These are phyloP conservation scores for Sympetrum striolatum DNA, from an alignment of 2,888 invertebrate genomes.

Conservation along the genomic window DNA sequence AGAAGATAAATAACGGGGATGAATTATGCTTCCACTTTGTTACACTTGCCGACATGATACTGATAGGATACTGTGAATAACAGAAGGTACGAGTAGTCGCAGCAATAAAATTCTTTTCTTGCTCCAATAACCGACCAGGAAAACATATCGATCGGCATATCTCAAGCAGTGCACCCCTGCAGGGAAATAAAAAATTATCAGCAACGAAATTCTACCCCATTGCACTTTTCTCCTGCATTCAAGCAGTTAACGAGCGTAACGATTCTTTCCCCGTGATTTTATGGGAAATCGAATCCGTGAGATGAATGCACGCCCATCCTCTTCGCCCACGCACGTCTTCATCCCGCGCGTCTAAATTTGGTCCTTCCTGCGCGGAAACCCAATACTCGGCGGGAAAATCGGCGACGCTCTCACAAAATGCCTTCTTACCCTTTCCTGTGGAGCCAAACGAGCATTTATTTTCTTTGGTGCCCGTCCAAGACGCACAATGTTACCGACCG, in stretches of 20 bases:
- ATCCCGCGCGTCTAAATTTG: slow-evolving; percentile 16
- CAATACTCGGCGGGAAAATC: slow-evolving; percentile 14
- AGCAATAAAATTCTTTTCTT: too few relatives aligned
- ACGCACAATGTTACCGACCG: neutral
- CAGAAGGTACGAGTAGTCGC: too few relatives aligned
- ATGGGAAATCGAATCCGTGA: neutral
- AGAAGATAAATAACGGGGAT: too few relatives aligned
- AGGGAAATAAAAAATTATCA: too few relatives aligned
- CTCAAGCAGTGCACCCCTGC: too few relatives aligned
- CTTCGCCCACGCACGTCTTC: neutral
- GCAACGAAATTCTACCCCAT: neutral
- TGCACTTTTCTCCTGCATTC: neutral
- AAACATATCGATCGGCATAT: too few relatives aligned
- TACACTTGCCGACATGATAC: too few relatives aligned
- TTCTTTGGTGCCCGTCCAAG: neutral
- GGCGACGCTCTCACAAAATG: neutral
- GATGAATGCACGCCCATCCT: neutral
- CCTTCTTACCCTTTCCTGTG: neutral
- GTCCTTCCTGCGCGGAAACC: slow-evolving; percentile 20
- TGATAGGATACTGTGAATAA: too few relatives aligned
- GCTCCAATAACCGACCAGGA: too few relatives aligned
- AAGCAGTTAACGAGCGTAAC: neutral
- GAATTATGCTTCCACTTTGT: too few relatives aligned
- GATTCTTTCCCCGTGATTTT: neutral
- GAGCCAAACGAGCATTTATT: neutral